Percentiles rank a stretch among this genome's conserved stretches.
phyloP scores from a whole-genome alignment of 2,113 vertebrate genomes.

The Tor tambroides region DNA sequence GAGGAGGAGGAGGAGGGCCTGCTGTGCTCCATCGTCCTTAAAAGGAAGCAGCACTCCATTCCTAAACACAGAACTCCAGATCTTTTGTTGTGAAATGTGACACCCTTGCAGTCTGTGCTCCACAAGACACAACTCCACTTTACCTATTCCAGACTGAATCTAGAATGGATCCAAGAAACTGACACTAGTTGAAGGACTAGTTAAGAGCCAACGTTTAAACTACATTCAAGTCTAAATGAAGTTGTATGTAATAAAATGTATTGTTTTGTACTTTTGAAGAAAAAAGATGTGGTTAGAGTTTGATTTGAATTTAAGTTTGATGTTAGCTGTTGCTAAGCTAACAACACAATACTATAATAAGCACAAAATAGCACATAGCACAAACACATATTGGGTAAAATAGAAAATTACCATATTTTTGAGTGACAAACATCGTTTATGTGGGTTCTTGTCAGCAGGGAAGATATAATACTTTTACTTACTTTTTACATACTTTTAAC shows the following conservation, averaged over 20 bases:
- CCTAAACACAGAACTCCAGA: conserved; percentile 44
- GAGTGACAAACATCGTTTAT: neutral
- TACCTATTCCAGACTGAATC: neutral
- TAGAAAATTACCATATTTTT: neutral
- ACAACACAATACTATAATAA: neutral
- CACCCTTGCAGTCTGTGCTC: conserved; percentile 21
- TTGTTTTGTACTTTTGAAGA: neutral
- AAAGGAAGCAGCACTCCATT: conserved; percentile 60
- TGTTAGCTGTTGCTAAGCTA: conserved; percentile 5
- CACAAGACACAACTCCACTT: neutral
- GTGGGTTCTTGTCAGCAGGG: neutral
- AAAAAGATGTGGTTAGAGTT: neutral
- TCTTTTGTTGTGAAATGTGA: conserved; percentile 61
- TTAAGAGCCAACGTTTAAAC: neutral
- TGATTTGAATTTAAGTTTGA: neutral
- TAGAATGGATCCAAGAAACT: neutral
- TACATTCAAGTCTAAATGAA: neutral
- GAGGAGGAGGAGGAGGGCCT: conserved; percentile 32
- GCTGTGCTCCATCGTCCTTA: conserved; percentile 55
- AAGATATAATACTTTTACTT: neutral
- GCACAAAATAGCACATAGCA: neutral
- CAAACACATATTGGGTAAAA: neutral
- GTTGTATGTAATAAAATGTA: neutral
- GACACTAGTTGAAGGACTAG: neutral
- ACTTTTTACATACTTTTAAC: neutral